Base-by-base conservation (phyloP, 1,140 invertebrate genomes). In the Latrodectus geometricus region DNA sequence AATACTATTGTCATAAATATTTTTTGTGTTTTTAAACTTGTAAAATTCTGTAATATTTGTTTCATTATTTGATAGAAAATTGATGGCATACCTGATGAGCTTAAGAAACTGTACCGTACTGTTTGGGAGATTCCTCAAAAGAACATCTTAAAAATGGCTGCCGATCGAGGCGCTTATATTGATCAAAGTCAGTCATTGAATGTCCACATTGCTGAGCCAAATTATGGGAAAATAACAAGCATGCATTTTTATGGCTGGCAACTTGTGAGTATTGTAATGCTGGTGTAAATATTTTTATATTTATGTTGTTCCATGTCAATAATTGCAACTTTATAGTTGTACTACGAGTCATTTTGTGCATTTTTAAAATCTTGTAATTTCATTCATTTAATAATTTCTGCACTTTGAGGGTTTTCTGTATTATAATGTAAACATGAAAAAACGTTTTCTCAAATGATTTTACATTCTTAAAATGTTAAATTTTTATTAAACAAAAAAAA, bases 201-300 rank as follows among this genome's bases (percentile, higher is more conserved):
- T 91, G 95, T 99, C 88, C 97, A 99, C 90, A 97, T 99, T 78
- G 97, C 96, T 11, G 95, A 97, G 90, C 97, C 98, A 8, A 97
- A 95, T 89, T 97, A 96, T 91, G 96, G 95, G 4, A 98, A 98
- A 91, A 92, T 99, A 23, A 97, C 97, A 3, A 99, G 98, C 9
- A 99, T 99, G 94, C 98, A 99, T 91, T 99, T 99, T 91, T 97
- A 97, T 91, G 97, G 96, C 0, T 99, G 98, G 98, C 96, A 97
- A 93, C 93, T 95, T 91, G 97, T 95, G 92, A 83, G 74, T 61
- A n/a, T 21, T 49, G 35, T 5, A 21, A 3, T 5, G 5, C 5
- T 35, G 35, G 2, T 35, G 5, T 35, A 35, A 35, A 54, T 15
- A 73, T 73, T 73, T 20, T 70, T 70, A n/a, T 20, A n/a, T 70